These are phyloP conservation scores for Sturmia bella DNA, from an alignment of 2,888 invertebrate genomes.

Conservation along the genomic window DNA sequence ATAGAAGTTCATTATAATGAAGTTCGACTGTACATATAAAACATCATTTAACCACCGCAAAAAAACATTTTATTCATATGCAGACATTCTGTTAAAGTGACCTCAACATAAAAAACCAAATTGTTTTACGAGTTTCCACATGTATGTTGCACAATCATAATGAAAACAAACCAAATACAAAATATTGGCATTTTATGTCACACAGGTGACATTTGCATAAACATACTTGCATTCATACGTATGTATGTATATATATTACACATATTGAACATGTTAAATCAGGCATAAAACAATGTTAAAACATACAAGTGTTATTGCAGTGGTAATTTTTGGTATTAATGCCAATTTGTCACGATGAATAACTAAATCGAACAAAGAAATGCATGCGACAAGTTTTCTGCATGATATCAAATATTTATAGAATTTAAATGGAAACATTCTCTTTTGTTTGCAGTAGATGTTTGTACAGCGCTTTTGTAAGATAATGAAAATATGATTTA, in stretches of 20 bases:
- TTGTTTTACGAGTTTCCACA: background rate
- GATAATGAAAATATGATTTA: slow-evolving; percentile 21
- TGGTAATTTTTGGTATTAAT: slow-evolving; percentile 37
- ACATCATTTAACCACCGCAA: background rate
- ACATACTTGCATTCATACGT: slow-evolving; percentile 3
- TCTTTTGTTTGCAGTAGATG: background rate
- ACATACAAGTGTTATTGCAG: slow-evolving; percentile 10
- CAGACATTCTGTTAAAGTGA: slow-evolving; percentile 53
- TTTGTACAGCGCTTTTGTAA: background rate
- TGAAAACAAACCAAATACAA: slow-evolving; percentile 23
- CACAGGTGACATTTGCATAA: slow-evolving; percentile 64
- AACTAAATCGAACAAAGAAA: slow-evolving; percentile 17
- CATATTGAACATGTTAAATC: slow-evolving; percentile 54
- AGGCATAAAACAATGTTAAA: slow-evolving; percentile 49
- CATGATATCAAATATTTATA: slow-evolving; percentile 34
- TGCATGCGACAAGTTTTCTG: slow-evolving; percentile 7
- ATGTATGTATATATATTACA: no score
- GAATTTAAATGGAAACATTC: slow-evolving; percentile 19
- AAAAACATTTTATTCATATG: slow-evolving; percentile 15
- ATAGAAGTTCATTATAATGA: no score
- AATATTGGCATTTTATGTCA: slow-evolving; percentile 64
- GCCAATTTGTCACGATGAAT: slow-evolving; percentile 43
- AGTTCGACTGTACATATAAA: no score
- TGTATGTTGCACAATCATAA: slow-evolving; percentile 2
- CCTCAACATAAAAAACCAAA: slow-evolving; percentile 48